These are phyloP conservation scores for pig (Sus scrofa) DNA, from an alignment of 2,113 vertebrate genomes.

Conservation along the genomic window T2T-Sscrofa CM000815.6:66556501-66557000, in stretches of 20 bases:
- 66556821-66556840: background rate
- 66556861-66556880: background rate
- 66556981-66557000: background rate
- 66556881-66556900: background rate
- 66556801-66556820: background rate
- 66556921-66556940: background rate
- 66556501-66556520: background rate
- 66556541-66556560: background rate
- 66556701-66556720: background rate
- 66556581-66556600: background rate
- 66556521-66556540: background rate
- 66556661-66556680: background rate
- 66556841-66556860: background rate
- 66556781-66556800: background rate
- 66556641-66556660: background rate
- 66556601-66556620: background rate
- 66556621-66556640: background rate
- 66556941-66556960: background rate
- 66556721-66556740: background rate
- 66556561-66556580: background rate
- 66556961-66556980: background rate
- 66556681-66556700: background rate
- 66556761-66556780: background rate
- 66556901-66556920: background rate
- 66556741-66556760: background rate